Evolutionary conservation across 2,113 vertebrate genomes (phyloP), one percentile per base, ranked within the genome.

Genomic region (Rafetus swinhoei): DNA sequence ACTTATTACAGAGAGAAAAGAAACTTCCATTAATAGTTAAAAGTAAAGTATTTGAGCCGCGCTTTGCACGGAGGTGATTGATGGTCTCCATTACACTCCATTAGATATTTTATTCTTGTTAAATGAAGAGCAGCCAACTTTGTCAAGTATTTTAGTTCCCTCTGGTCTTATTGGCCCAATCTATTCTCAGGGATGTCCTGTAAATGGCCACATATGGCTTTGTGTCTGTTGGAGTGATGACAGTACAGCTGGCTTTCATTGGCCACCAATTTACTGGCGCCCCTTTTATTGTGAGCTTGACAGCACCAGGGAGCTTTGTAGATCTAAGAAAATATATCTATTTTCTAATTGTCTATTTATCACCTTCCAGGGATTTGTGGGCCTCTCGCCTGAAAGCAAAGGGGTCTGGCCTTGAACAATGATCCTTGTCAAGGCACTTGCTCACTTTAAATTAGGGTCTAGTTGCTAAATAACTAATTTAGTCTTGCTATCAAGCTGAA

Each of bases 331-430:
- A 98, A 98, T 98, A 98, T 98, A 98, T 98, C 98, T 98, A 97
- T 98, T 98, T 98, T 98, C 98, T 98, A 98, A 98, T 98, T 98
- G 98, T 98, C 98, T 98, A 98, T 98, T 98, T 98, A 98, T 98
- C 98, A 98, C 98, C 96, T 98, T 98, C 98, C 98, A 96, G 97
- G 98, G 97, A 98, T 98, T 98, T 98, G 98, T 97, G 96, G 97
- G 98, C 98, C 97, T 98, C 98, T 97, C 97, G 93, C 98, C 97
- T 96, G 96, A 98, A 98, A 97, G 98, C 97, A 98, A 97, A 98
- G 96, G 77, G 96, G 97, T 93, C 98, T 82, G 95, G 97, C 96
- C 98, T 97, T 98, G 98, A 98, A 98, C 98, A 98, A 98, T 98
- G 98, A 98, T 98, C 96, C 98, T 97, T 98, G 98, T 98, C 98